phyloP scores from a whole-genome alignment of 2,888 invertebrate genomes.

The Epistrophella euchroma region DNA sequence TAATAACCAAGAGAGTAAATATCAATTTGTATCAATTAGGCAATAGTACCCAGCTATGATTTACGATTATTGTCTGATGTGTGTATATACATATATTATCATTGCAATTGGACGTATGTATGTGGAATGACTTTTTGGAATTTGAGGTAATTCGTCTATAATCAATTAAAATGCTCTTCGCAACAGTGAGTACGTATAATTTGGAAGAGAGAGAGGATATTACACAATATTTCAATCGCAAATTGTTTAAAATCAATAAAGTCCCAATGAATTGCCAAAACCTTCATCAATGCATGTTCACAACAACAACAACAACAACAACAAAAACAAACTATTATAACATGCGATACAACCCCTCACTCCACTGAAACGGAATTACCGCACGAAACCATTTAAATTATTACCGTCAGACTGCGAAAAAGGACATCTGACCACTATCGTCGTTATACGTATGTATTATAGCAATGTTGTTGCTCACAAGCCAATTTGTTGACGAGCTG shows the following conservation, averaged over 20 bases:
- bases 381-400: constrained; percentile 39
- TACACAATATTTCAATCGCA: neutral
- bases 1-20: constrained; percentile 57
- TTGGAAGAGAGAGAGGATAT: neutral
- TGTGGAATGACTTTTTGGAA: constrained; percentile 35
- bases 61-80: constrained; percentile 58
- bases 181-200: neutral
- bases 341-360: neutral
- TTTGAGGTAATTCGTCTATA: constrained; percentile 47
- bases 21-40: constrained; percentile 74
- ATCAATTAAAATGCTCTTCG: constrained; percentile 43
- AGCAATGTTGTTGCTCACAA: constrained; percentile 36
- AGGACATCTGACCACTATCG: constrained; percentile 56
- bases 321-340: neutral
- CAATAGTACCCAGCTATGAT: constrained; percentile 61
- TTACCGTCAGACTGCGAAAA: constrained; percentile 35
- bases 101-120: constrained; percentile 13
- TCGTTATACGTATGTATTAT: too few species aligned
- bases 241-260: constrained; percentile 52
- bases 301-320: neutral
- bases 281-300: neutral
- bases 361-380: neutral
- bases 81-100: too few species aligned
- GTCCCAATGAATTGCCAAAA: constrained; percentile 21
- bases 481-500: constrained; percentile 71